Base-by-base conservation (phyloP, 1,140 invertebrate genomes). In the Daktulosphaira vitifoliae region DNA sequence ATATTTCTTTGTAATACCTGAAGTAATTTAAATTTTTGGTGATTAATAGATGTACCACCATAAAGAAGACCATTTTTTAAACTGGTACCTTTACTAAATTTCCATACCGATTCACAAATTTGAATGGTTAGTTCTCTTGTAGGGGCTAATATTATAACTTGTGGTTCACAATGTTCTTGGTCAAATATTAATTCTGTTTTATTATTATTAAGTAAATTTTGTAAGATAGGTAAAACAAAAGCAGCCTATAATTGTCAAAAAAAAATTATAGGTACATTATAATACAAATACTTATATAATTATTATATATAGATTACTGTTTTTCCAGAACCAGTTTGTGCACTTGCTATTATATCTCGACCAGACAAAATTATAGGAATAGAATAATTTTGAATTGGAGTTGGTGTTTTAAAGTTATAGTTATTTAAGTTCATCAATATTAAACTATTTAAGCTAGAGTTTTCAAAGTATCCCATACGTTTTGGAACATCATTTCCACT, bases 321-420 rank as follows among this genome's bases (percentile, higher is more conserved):
- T 81, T 98, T 98, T 39, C 96, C 96, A 1, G 92, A 96, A 0
- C 96, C 96, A 42, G 96, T 98, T 76, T 98, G 94, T 0, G 96
- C 95, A 74, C 95, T 98, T 0, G 86, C 93, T 93, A 98, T 98
- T 8, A 98, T 70, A 78, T 98, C 95, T 46, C 90, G 74, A 3
- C 85, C 84, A 0, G 65, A 76, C 71, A 84, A 74, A 25, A 98
- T 84, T 9, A 89, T 85, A 0, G 95, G 92, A 48, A 97, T 85
- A 0, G 90, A 83, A 69, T 88, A 78, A 71, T 95, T 93, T 72
- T 99, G 96, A 39, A 99, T 86, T 0, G 95, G 94, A 0, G 94
- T 98, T 0, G 94, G 92, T 70, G 84, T 87, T 0, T 69, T 81
- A 72, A 97, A 99, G 0, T 85, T 83, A 0, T 87, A 87, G 69